Base-by-base conservation (phyloP, 2,888 invertebrate species). In the Lucinisca nassula region DNA sequence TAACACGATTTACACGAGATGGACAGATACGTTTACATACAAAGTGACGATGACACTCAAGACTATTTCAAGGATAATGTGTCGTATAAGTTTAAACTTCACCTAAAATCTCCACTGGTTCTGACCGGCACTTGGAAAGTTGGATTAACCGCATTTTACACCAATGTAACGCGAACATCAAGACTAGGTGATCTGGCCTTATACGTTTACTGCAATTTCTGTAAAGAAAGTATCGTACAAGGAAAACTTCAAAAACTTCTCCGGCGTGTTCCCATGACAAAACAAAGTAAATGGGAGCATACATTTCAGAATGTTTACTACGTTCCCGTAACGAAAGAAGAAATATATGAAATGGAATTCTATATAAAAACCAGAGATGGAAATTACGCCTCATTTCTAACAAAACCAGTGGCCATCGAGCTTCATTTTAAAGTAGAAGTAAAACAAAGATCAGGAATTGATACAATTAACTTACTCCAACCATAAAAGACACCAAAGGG, bases 381-480 rank as follows among this genome's bases (percentile, higher is more conserved):
- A 21, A 14, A 32, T 2, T 35, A 10, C 4, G 67, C 67, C 1
- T 35, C 67, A 67, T 67, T 67, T 35, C n/a, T 67, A 4, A 35
- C 1, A 2, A 21, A 32, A 35, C 67, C 67, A 1, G 32, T 67
- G 14, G 17, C 17, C 21, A 32, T 67, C 35, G 35, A 32, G 21
- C 67, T 67, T 35, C 67, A 67, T 35, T 67, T 67, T 35, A 67
- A 67, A n/a, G n/a, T n/a, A n/a, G n/a, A n/a, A n/a, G n/a, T n/a
- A n/a, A n/a, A n/a, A n/a, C n/a, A n/a, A n/a, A n/a, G n/a, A n/a
- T n/a, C n/a, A n/a, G n/a, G n/a, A n/a, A n/a, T n/a, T n/a, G n/a
- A n/a, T n/a, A n/a, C n/a, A n/a, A n/a, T n/a, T n/a, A n/a, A n/a
- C n/a, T n/a, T n/a, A n/a, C n/a, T n/a, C n/a, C n/a, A n/a, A n/a